phyloP scores from a whole-genome alignment of 2,797 vertebrate genomes.

The Ispidina lecontei region DNA sequence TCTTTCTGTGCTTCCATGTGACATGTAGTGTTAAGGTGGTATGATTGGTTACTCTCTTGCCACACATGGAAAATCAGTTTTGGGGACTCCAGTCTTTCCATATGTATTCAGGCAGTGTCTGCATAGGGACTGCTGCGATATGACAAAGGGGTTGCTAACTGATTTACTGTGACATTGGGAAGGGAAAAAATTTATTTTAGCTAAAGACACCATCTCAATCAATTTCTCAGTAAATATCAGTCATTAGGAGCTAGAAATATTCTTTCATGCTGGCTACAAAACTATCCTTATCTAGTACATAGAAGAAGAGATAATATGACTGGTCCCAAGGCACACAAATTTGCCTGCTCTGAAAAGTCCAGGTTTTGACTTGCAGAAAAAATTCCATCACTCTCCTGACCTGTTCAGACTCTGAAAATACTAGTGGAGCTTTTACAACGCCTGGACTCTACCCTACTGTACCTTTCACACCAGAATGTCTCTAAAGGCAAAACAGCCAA shows the following conservation, averaged over 20 bases:
- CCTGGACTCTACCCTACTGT: not conserved
- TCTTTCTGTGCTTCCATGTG: not conserved
- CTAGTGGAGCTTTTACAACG: not conserved
- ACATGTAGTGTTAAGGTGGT: not conserved
- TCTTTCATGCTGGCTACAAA: not conserved
- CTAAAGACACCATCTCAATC: not conserved
- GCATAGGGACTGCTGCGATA: not conserved
- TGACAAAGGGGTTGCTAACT: not conserved
- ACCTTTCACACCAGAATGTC: not conserved
- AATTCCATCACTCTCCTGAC: not conserved
- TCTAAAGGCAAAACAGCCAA: not conserved
- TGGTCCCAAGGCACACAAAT: not conserved
- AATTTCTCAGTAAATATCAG: not conserved
- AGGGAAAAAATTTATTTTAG: not conserved
- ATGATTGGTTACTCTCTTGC: not conserved
- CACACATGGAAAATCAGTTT: not conserved
- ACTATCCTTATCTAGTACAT: not conserved
- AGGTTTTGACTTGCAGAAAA: not conserved
- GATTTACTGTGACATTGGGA: not conserved
- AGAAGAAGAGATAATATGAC: not conserved
- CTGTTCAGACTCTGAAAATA: not conserved
- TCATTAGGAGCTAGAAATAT: not conserved
- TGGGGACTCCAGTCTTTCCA: not conserved
- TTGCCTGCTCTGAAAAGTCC: not conserved
- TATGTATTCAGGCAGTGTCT: not conserved